Base-by-base conservation (phyloP, 1,140 invertebrate genomes). In the Bombus terrestris region DNA sequence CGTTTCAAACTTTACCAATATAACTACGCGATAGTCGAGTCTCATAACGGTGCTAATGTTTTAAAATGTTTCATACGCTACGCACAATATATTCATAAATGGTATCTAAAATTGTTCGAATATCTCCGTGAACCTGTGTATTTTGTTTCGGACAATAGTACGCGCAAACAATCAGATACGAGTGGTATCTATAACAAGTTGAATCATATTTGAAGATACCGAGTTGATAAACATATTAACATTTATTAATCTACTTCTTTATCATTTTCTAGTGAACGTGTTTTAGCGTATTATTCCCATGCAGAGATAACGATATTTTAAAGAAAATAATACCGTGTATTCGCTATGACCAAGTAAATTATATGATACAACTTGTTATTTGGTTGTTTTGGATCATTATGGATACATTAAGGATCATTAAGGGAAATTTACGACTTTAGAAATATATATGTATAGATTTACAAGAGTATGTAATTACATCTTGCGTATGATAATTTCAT, bases 401-500 rank as follows among this genome's bases (percentile, higher is more conserved):
- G 18, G 47, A 53, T 53, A 18, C 28, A 41, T 59, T 39, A 77
- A 77, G 1, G 47, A 22, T 28, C 5, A 28, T 62, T 62, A 4
- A 35, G 15, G 28, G 18, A 69, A 53, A 43, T 80, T 35, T 43
- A 39, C 66, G 37, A 53, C 9, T 69, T 80, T 47, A 47, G 64
- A 43, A 80, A 69, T 22, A 1, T 18, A 12, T 71, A 41, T 59
- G 8, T 28, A 12, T 13, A 32, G 6, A 9, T 53, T 53, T 53
- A 53, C 47, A 53, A 53, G 47, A 32, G 2, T 1, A 53, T 62
- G n/a, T 35, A 73, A 73, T 81, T 25, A 64, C 15, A 32, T 22
- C 15, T 41, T 39, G 28, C n/a, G 18, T 41, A 64, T 81, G 37
- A 43, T 73, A 72, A 73, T 81, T 73, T 62, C 12, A 81, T 28